Base-by-base conservation (phyloP, 2,113 vertebrate species). In the Nestor notabilis region DNA sequence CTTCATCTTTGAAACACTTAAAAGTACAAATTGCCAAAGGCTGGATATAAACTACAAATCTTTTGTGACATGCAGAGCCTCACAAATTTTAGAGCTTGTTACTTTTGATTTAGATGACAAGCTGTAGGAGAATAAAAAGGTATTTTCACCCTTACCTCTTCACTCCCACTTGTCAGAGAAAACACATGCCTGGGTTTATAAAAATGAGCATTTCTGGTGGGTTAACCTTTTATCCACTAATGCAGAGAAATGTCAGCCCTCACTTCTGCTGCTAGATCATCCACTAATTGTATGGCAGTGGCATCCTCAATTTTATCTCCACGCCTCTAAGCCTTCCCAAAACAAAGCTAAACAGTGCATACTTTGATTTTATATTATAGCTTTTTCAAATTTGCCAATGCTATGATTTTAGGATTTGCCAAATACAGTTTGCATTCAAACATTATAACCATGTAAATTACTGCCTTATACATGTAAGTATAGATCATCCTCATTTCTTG, bases 71-170 rank as follows among this genome's bases (percentile, higher is more conserved):
- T 17, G 53, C 47, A 78, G 65, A 89, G 77, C 63, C 81, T 79
- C 83, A 82, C 63, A 64, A 87, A 91, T 88, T 83, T 95, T 87
- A 80, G 78, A 83, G 84, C 83, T 87, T 96, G 87, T 86, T 93
- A 91, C 79, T 85, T 97, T 87, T 83, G 89, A 94, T 96, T 96
- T 95, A 91, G 86, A 69, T 85, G 94, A 95, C 89, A 94, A 84
- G 61, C 52, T 66, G 72, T 23, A 83, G 79, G 49, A 70, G 52
- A 87, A 82, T 17, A 71, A 76, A 88, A 96, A 95, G 86, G 83
- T 92, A 71, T 63, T 95, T 93, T 87, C 43, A 61, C 52, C 77
- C n/a, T 76, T 84, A 82, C 61, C 37, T 91, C 56, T 93, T 63
- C 27, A 46, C n/a, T 87, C 63, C 31, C 2, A 3, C 61, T 87